phyloP scores from a whole-genome alignment of 2,888 invertebrate species.

The Cloeon dipterum region DNA sequence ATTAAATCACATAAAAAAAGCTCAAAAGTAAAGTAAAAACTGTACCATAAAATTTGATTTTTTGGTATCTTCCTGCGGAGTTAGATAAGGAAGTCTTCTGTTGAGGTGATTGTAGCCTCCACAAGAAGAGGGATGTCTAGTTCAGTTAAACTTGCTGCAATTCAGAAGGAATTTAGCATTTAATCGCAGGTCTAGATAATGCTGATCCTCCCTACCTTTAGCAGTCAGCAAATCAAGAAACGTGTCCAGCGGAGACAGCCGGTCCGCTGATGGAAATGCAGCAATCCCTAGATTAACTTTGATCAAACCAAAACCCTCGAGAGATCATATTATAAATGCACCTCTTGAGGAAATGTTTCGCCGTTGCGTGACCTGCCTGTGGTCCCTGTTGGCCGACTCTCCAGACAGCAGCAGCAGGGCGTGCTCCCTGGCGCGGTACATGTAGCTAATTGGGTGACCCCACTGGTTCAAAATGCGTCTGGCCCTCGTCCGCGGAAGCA shows the following conservation, averaged over 20 bases:
- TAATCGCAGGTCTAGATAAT: neutral
- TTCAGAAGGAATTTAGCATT: conserved; percentile 6
- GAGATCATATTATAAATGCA: neutral
- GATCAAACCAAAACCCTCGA: no score
- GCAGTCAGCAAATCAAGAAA: conserved; percentile 66
- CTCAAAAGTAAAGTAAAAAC: no score
- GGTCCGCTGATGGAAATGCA: conserved; percentile 45
- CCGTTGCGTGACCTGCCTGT: conserved; percentile 2
- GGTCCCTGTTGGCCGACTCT: conserved; percentile 10
- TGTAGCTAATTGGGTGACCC: conserved; percentile 50
- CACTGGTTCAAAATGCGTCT: conserved; percentile 55
- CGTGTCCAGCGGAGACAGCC: conserved; percentile 56
- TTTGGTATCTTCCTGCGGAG: no score
- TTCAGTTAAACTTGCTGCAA: conserved; percentile 52
- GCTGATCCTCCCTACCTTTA: conserved; percentile 33
- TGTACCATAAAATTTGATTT: no score
- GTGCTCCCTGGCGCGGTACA: conserved; percentile 60
- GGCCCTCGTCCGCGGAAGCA: conserved; percentile 53
- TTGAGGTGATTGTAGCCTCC: conserved; percentile 52
- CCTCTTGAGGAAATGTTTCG: conserved; percentile 3
- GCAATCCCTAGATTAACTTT: conserved; percentile 49
- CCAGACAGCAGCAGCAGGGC: conserved; percentile 58
- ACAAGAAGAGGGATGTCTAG: conserved; percentile 66
- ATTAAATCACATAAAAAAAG: no score
- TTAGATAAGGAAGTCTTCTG: conserved; percentile 22